Base-by-base conservation (phyloP, 2,113 vertebrate genomes). In the Macheiramphus alcinus region DNA sequence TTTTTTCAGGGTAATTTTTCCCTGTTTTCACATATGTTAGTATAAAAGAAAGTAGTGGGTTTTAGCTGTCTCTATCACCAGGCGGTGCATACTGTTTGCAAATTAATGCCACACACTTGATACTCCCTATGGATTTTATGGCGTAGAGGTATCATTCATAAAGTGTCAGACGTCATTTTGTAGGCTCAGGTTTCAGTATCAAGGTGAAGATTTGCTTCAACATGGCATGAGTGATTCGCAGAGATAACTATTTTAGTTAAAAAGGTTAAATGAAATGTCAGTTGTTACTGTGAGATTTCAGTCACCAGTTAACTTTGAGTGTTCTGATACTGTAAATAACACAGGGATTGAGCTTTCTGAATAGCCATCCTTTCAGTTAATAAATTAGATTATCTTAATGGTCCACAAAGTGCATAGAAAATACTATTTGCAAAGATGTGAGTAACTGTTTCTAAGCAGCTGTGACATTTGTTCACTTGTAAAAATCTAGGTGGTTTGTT, bases 251-350 rank as follows among this genome's bases (percentile, higher is more conserved):
- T 97, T 97, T 97, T 94, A 88, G 74, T 92, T 92, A 52, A 93
- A 95, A 98, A 97, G 65, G 45, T 95, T 95, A 96, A 97, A 90
- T 88, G 87, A 95, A 97, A 95, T 95, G 95, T 89, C 94, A 95
- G 36, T 92, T 86, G 29, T 97, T 96, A 80, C 93, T 96, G 79
- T 48, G 78, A 87, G 91, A 92, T 74, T 97, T 97, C 19, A 94
- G 88, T 90, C 62, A 67, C 76, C n/a, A 40, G 82, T 63, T 94
- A 95, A 90, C 58, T 96, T 88, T 73, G 84, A 97, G 82, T 78
- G 81, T 67, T 97, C 70, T 82, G 91, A 48, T 75, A 66, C 36
- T 63, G 82, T 78, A 95, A 96, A 83, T 86, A 97, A 71, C 75
- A 86, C 58, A 91, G 91, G 74, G 50, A 94, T 58, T 91, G 88